phyloP scores from a whole-genome alignment of 2,797 vertebrate genomes.

The Semaprochilodus insignis region DNA sequence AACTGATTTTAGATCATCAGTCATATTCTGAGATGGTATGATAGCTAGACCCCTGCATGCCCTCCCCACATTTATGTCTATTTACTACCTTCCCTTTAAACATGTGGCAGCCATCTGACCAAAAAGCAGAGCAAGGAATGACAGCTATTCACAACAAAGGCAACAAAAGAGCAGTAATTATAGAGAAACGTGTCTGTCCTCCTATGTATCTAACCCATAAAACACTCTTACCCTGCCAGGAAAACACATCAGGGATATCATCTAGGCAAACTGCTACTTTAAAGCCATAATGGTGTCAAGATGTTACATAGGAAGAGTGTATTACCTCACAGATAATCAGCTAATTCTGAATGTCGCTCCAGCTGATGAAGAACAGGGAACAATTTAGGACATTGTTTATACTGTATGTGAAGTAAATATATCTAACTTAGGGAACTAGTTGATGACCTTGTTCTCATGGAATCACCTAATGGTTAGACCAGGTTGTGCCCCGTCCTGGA shows the following conservation, averaged over 20 bases:
- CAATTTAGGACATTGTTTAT: too few species aligned
- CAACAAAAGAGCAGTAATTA: slow-evolving; percentile 23
- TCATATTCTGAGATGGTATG: neutral
- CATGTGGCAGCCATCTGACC: slow-evolving; percentile 55
- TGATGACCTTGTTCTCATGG: neutral
- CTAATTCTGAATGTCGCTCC: too few species aligned
- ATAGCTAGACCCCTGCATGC: neutral
- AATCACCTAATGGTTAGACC: too few species aligned
- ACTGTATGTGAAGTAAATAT: too few species aligned
- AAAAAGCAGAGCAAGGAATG: slow-evolving; percentile 32
- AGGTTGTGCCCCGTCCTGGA: too few species aligned
- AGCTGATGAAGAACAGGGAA: too few species aligned
- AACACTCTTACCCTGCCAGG: slow-evolving; percentile 1
- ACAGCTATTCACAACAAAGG: slow-evolving; percentile 47
- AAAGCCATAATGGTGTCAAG: neutral
- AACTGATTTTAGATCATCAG: neutral
- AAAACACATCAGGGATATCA: slow-evolving; percentile 11
- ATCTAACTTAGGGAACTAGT: too few species aligned
- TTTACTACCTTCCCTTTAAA: neutral
- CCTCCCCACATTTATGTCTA: neutral
- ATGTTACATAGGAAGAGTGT: neutral
- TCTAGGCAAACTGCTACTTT: slow-evolving; percentile 5
- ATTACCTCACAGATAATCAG: neutral
- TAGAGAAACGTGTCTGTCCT: slow-evolving; percentile 18
- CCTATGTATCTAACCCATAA: neutral